Percentiles rank a stretch among this genome's conserved stretches.
Evolutionary conservation across 2,888 invertebrate species (phyloP).

Genomic region (Dryobotodes eremita): DNA sequence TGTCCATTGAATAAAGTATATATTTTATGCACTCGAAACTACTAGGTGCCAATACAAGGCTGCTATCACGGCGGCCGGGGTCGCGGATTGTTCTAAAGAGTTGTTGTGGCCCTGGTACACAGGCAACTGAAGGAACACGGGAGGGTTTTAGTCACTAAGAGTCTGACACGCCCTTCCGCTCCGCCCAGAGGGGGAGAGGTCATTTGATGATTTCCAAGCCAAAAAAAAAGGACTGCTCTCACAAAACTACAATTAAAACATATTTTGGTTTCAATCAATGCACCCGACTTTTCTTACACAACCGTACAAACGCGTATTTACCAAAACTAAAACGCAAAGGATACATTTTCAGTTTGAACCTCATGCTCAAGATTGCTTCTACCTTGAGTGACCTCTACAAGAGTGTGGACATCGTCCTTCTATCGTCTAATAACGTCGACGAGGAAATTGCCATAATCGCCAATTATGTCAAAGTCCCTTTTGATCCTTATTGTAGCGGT

Average conservation of each 20-base stretch:
- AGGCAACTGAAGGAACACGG: too few species aligned
- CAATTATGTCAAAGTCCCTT: constrained; percentile 25
- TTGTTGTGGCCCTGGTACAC: too few species aligned
- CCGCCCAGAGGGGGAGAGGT: too few species aligned
- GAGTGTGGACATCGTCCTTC: neutral
- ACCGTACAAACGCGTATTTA: neutral
- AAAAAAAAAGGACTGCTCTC: too few species aligned
- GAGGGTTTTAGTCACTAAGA: too few species aligned
- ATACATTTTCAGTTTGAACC: neutral
- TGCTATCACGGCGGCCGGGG: too few species aligned
- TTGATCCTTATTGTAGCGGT: constrained; percentile 25
- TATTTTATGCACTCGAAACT: neutral
- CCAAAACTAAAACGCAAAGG: neutral
- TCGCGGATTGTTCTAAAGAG: too few species aligned
- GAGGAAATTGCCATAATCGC: constrained; percentile 20
- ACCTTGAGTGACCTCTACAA: neutral
- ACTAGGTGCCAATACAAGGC: neutral
- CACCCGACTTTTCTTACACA: neutral
- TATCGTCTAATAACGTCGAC: neutral
- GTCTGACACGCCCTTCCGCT: too few species aligned
- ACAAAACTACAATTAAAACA: neutral
- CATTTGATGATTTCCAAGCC: too few species aligned
- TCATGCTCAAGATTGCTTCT: neutral
- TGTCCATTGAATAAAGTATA: neutral
- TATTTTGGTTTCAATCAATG: neutral